Conservation (phyloP, 1,140 invertebrate species). For the Acromyrmex charruanus region DNA sequence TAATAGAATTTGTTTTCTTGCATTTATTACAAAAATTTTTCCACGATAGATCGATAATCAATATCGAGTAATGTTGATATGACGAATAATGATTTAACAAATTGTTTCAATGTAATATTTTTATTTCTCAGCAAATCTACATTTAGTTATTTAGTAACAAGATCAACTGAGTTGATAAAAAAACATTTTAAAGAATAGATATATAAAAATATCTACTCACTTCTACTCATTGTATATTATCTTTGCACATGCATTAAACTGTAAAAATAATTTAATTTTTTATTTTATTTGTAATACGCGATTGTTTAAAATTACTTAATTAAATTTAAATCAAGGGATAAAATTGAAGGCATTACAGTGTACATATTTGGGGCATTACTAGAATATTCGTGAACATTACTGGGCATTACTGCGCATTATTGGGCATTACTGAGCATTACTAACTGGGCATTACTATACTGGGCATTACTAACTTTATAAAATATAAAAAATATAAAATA, state of each 20-base stretch:
- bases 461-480: background rate
- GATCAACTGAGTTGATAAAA: background rate
- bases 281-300: background rate
- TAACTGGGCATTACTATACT: too few relatives aligned
- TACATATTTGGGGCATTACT: too few relatives aligned
- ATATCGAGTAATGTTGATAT: background rate
- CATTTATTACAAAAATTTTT: conserved; percentile 11
- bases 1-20: background rate
- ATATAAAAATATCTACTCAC: background rate
- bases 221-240: conserved; percentile 16
- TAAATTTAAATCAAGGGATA: too few relatives aligned
- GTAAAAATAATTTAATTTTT: conserved; percentile 15
- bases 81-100: background rate
- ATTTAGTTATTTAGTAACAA: background rate
- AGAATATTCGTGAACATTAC: too few relatives aligned
- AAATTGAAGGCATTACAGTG: too few relatives aligned
- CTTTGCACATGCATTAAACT: conserved; percentile 2
- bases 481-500: too few relatives aligned
- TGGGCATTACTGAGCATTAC: too few relatives aligned
- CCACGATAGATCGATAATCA: background rate
- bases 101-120: background rate
- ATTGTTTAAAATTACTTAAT: background rate
- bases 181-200: background rate
- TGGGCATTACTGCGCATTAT: too few relatives aligned
- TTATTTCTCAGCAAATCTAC: background rate